phyloP scores from a whole-genome alignment of 2,113 vertebrate genomes.

The Aplodontia rufa region DNA sequence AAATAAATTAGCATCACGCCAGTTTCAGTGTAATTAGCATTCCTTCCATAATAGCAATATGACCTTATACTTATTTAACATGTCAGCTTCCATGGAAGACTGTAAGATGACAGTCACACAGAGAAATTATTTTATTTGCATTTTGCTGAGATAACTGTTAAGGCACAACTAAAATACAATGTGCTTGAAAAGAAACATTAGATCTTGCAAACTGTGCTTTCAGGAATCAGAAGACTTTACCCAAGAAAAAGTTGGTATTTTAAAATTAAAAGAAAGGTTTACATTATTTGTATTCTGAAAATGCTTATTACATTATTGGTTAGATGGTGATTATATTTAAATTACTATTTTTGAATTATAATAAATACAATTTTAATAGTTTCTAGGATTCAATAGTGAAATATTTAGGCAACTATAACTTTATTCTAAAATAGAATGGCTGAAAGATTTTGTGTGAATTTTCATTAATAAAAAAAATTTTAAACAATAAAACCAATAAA shows the following conservation, averaged over 20 bases:
- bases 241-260: not conserved
- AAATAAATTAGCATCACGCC: not conserved
- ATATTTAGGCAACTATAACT: conserved; percentile 10
- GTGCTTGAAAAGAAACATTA: not conserved
- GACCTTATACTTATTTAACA: not conserved
- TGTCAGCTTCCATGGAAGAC: not conserved
- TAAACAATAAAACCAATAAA: not conserved
- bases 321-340: conserved; percentile 54
- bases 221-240: not conserved
- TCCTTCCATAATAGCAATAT: not conserved
- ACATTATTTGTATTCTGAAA: conserved; percentile 37
- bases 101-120: not conserved
- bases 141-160: not conserved
- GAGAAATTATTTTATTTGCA: not conserved
- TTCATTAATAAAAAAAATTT: conserved; percentile 41
- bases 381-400: conserved; percentile 22
- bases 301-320: not conserved
- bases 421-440: conserved; percentile 6
- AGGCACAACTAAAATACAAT: not conserved
- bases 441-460: conserved; percentile 23
- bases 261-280: conserved; percentile 32
- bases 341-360: conserved; percentile 76
- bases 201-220: not conserved
- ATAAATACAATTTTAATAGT: not conserved
- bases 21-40: not conserved